phyloP scores from a whole-genome alignment of 2,113 vertebrate species.

The Budorcas taxicolor region DNA sequence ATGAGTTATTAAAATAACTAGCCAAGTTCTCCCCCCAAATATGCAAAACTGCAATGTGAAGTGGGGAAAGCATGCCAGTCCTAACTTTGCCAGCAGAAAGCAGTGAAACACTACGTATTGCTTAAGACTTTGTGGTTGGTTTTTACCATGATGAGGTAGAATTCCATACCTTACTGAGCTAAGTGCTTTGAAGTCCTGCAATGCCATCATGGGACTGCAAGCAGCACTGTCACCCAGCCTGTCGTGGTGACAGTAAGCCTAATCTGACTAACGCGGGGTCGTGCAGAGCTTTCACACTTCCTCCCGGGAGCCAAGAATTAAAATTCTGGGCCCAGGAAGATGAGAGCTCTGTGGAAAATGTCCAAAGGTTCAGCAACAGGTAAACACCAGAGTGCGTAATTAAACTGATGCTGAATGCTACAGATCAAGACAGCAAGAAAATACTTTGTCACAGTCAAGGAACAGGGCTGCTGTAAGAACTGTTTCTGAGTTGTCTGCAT shows the following conservation, averaged over 20 bases:
- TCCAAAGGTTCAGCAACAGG: constrained; percentile 13
- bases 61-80: not conserved
- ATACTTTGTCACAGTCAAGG: not conserved
- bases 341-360: constrained; percentile 8
- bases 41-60: not conserved
- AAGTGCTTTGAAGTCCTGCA: not conserved
- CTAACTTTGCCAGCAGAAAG: not conserved
- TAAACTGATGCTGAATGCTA: not conserved
- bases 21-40: constrained; percentile 34
- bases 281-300: not conserved
- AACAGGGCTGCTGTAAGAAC: not conserved
- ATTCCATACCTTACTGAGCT: not conserved
- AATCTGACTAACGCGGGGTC: not conserved
- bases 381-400: not conserved
- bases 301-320: not conserved
- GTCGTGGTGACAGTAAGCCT: not conserved
- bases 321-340: not conserved
- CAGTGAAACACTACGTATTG: not conserved
- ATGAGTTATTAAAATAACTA: constrained; percentile 33
- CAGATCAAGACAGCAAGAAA: not conserved
- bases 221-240: not conserved
- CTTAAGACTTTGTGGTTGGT: not conserved
- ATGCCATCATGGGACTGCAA: not conserved
- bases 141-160: not conserved
- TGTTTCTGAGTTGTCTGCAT: not conserved